Conservation (phyloP, 2,113 vertebrate species). For the Eurypyga helias region DNA sequence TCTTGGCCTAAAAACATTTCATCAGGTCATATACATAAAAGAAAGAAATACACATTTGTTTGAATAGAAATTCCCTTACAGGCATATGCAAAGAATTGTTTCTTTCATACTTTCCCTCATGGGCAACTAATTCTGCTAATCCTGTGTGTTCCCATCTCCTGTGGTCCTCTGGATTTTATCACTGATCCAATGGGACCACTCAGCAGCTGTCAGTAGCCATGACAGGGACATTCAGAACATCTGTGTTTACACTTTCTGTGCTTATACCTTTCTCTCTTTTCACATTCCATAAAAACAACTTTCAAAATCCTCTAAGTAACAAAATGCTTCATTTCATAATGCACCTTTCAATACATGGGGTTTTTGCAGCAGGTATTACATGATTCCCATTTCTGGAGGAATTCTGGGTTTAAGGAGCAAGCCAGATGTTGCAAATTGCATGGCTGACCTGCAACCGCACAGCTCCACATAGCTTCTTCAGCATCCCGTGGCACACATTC, state of each 20-base stretch:
- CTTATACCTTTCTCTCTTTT: not conserved
- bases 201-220: not conserved
- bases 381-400: not conserved
- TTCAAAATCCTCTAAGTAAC: not conserved
- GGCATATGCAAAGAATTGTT: not conserved
- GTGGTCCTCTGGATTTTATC: not conserved
- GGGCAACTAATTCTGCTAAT: not conserved
- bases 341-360: not conserved
- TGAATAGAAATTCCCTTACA: not conserved
- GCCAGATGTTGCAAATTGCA: not conserved
- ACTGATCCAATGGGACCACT: not conserved
- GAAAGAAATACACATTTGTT: not conserved
- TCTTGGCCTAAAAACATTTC: not conserved
- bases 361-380: not conserved
- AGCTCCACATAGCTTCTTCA: fast-evolving
- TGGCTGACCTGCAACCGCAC: not conserved
- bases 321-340: not conserved
- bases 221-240: not conserved
- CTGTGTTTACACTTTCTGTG: not conserved
- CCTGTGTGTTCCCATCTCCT: not conserved
- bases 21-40: not conserved
- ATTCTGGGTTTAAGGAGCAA: not conserved
- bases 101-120: not conserved
- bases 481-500: fast-evolving
- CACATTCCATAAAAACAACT: not conserved